Evolutionary conservation across 2,888 invertebrate species (phyloP).

Genomic region (Standfussiana lucernea): DNA sequence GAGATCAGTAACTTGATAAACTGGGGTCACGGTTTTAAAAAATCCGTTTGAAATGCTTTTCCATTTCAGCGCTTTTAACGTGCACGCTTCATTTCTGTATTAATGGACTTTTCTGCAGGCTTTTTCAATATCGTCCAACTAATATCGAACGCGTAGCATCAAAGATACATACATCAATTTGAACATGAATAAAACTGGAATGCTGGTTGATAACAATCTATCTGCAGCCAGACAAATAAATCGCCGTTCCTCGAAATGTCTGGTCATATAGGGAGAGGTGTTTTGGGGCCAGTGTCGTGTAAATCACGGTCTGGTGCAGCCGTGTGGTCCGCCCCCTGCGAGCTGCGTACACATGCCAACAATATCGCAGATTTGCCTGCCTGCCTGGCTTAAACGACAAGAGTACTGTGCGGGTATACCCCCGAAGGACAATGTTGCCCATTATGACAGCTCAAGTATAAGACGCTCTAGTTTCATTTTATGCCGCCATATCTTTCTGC

Average conservation of each 20-base stretch:
- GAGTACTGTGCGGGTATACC: slow-evolving; percentile 4
- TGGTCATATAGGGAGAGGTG: slow-evolving; percentile 79
- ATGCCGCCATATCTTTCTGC: slow-evolving; percentile 35
- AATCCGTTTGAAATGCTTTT: slow-evolving; percentile 24
- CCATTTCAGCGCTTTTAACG: slow-evolving; percentile 38
- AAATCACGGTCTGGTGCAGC: slow-evolving; percentile 80
- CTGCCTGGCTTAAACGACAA: slow-evolving; percentile 44
- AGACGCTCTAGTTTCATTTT: slow-evolving; percentile 58
- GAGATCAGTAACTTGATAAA: slow-evolving; percentile 42
- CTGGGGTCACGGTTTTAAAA: slow-evolving; percentile 26
- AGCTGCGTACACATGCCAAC: slow-evolving; percentile 60
- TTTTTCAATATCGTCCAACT: slow-evolving; percentile 46
- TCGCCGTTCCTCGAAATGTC: slow-evolving; percentile 80
- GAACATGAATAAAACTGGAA: slow-evolving; percentile 51
- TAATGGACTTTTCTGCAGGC: slow-evolving; percentile 27
- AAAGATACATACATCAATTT: slow-evolving; percentile 44
- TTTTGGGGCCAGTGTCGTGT: slow-evolving; percentile 77
- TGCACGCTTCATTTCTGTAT: slow-evolving; percentile 28
- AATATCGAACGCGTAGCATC: slow-evolving; percentile 39
- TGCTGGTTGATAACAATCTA: slow-evolving; percentile 72
- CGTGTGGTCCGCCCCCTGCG: slow-evolving; percentile 68
- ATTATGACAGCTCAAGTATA: slow-evolving; percentile 43
- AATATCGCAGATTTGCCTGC: slow-evolving; percentile 48
- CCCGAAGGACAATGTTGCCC: slow-evolving; percentile 50
- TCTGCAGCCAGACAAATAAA: slow-evolving; percentile 82